A percentile compares a stretch with the other conserved stretches of the same genome.
Evolutionary conservation across 2,113 vertebrate genomes (phyloP).

Genomic region (Girardinichthys multiradiatus): DNA sequence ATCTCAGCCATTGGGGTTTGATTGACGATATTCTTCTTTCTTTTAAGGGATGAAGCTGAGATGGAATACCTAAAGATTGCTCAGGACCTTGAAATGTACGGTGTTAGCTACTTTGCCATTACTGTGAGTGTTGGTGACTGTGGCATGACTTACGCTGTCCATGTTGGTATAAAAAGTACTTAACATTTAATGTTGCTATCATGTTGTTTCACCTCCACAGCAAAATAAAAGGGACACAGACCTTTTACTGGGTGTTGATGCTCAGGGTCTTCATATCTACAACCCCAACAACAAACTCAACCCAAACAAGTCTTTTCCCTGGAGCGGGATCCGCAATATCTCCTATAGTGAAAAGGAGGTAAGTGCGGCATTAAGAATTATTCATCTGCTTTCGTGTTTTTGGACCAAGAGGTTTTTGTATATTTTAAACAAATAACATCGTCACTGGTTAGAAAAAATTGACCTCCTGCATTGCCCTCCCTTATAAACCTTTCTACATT

Average conservation of each 20-base stretch:
- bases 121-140: conserved; percentile 80
- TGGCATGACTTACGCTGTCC: neutral
- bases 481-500: neutral
- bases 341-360: conserved; percentile 93
- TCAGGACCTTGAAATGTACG: conserved; percentile 94
- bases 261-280: conserved; percentile 91
- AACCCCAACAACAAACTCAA: conserved; percentile 89
- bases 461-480: too few species aligned
- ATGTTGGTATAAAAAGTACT: neutral
- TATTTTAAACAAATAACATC: neutral
- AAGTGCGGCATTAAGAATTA: conserved; percentile 11
- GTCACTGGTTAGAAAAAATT: too few species aligned
- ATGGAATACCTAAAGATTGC: conserved; percentile 96
- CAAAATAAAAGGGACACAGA: conserved; percentile 91
- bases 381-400: neutral
- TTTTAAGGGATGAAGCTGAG: conserved; percentile 90
- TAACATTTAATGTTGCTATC: neutral
- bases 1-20: neutral
- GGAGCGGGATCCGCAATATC: conserved; percentile 91
- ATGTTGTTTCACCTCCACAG: conserved; percentile 59
- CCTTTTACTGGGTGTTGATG: conserved; percentile 88
- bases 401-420: neutral
- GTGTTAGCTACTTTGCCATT: conserved; percentile 92
- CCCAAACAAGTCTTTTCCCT: conserved; percentile 90
- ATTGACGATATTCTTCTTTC: neutral